Base-by-base conservation (phyloP, 2,888 invertebrate species). In the Nomada flava region DNA sequence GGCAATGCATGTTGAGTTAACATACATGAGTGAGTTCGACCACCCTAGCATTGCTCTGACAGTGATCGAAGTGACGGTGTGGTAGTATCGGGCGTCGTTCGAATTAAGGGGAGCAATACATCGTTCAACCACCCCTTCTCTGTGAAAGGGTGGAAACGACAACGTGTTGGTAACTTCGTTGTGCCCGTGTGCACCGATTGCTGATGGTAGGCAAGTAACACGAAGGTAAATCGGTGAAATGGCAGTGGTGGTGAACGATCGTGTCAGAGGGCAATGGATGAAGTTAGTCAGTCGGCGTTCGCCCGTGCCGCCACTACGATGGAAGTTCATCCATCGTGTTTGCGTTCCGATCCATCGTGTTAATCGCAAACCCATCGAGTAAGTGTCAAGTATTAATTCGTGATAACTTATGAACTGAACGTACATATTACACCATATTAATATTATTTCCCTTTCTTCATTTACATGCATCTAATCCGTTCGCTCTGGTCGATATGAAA, bases 281-380 rank as follows among this genome's bases (percentile, higher is more conserved):
- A 86, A 82, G 83, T 73, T 82, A 79, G 91, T 91, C 91, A 91
- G 93, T 91, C 92, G 91, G 91, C 92, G 91, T 90, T 88, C 88
- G 89, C 86, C 86, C 87, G 89, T 89, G 91, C 87, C 90, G 89
- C 86, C 87, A 83, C 68, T 68, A 62, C 77, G 82, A 85, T 82
- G 85, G 67, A 71, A 20, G 76, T 67, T 79, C 60, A 23, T 75
- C 76, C 82, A 57, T 75, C 73, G 65, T 64, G 60, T 55, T n/a
- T 63, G 63, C 64, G 26, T 52, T 69, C 52, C 67, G 11, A 36
- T 67, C 73, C 23, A 23, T 26, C 64, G n/a, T 44, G 52, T 13
- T 55, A 29, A 71, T 65, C 72, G 55, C 44, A 11, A 70, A 67
- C 29, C 26, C 20, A 10, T 60, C 64, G 69, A 76, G 82, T 82